phyloP scores from a whole-genome alignment of 2,797 vertebrate genomes.

The Leptodactylus fallax region DNA sequence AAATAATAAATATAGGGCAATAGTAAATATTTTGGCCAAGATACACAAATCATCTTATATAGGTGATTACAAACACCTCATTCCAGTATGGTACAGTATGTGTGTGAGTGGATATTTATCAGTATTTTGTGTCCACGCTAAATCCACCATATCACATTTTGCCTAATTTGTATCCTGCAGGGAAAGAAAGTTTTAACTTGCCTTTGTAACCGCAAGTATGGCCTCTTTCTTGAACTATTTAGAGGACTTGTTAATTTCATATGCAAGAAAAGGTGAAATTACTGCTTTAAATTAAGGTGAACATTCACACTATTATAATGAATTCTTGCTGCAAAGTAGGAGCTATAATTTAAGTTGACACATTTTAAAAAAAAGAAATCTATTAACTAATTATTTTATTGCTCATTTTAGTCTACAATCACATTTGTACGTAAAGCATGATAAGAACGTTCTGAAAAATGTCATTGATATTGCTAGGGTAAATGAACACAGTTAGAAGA shows the following conservation, averaged over 20 bases:
- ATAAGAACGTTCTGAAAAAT: neutral
- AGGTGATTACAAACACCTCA: too few relatives aligned
- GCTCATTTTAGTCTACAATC: neutral
- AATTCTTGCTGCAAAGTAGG: neutral
- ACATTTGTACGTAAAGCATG: neutral
- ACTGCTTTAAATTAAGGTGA: neutral
- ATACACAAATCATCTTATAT: too few relatives aligned
- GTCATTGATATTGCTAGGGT: neutral
- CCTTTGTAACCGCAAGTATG: neutral
- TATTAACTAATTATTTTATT: neutral
- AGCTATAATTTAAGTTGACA: conserved; percentile 1
- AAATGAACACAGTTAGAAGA: neutral
- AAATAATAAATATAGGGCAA: too few relatives aligned
- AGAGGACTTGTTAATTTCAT: neutral
- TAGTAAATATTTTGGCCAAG: too few relatives aligned
- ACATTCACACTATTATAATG: neutral
- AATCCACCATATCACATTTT: neutral
- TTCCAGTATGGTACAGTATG: too few relatives aligned
- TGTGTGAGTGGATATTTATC: neutral
- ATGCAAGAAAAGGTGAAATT: neutral
- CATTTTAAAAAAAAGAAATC: neutral
- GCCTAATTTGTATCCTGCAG: neutral
- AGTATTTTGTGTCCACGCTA: neutral
- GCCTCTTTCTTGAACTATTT: neutral
- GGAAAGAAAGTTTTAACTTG: neutral